phyloP scores from a whole-genome alignment of 2,888 invertebrate species.

The Microdon myrmicae region DNA sequence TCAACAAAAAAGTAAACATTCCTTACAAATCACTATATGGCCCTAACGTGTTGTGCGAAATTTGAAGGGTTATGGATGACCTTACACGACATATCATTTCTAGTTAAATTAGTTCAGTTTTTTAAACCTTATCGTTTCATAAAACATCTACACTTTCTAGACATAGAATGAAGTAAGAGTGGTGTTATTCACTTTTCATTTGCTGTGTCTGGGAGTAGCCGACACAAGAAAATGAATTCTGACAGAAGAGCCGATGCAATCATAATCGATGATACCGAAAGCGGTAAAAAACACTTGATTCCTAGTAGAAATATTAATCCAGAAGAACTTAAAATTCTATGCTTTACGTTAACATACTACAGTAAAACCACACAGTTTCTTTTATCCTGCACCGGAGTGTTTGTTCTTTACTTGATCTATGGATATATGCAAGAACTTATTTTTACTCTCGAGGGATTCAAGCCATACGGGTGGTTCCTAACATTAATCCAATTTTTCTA shows the following conservation, averaged over 20 bases:
- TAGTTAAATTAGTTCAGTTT: too few species aligned
- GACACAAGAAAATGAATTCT: slow-evolving; percentile 18
- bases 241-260: slow-evolving; percentile 20
- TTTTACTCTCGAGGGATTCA: slow-evolving; percentile 89
- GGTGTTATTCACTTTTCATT: too few species aligned
- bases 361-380: slow-evolving; percentile 76
- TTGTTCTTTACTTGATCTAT: slow-evolving; percentile 88
- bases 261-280: slow-evolving; percentile 15
- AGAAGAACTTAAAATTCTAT: slow-evolving; percentile 74
- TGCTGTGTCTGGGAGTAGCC: too few species aligned
- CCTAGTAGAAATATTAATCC: slow-evolving; percentile 20
- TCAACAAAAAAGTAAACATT: not conserved
- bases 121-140: too few species aligned
- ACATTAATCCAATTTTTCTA: slow-evolving; percentile 91
- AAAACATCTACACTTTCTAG: too few species aligned
- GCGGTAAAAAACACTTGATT: slow-evolving; percentile 8
- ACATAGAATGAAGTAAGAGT: too few species aligned
- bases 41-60: too few species aligned
- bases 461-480: slow-evolving; percentile 90
- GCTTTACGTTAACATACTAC: slow-evolving; percentile 77
- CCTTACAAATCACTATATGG: too few species aligned
- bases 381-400: slow-evolving; percentile 81
- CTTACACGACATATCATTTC: too few species aligned
- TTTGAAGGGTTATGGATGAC: too few species aligned
- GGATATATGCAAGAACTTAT: slow-evolving; percentile 93